Base-by-base conservation (phyloP, 35 echinoderm and acorn worm genomes). In the Acanthaster planci region DNA sequence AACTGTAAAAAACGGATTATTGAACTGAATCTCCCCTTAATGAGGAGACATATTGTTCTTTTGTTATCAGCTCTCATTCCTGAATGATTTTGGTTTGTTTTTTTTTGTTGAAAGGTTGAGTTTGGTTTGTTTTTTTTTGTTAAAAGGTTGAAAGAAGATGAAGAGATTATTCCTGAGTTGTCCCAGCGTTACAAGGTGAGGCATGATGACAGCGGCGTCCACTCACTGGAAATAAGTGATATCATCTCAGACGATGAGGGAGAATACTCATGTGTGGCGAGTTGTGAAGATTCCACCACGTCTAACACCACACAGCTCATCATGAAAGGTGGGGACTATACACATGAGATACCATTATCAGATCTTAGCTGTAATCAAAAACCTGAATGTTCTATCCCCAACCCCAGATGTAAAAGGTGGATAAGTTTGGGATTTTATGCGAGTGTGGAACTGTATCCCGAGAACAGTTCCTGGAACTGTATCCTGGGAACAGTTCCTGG, bases 141-240 rank as follows among this genome's bases (percentile, higher is more conserved):
- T 18, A 52, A 5, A 19, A 81, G 79, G 79, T 52, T 52, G 30
- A 81, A 81, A 51, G 79, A 81, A 15, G 44, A 51, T 55, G 79
- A 81, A 81, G 79, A 81, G 50, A 50, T 81, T 51, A 31, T 19
- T 26, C 40, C 32, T 22, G 5, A 81, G 79, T 51, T 18, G 23
- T 81, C 82, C 22, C 55, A 89, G 38, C 78, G 87, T 30, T 79
- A 89, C 36, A 89, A 89, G 52, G 60, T 89, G 58, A 78, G 77
- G 32, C 78, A 82, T 80, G 77, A 55, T 47, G 78, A 89, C 30
- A 80, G 77, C 15, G 87, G 87, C 8, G 79, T 82, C 39, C 79
- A 82, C 79, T 80, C 58, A 56, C 42, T 89, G 55, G 87, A 89
- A 40, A 89, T 89, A 58, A 79, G 79, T 76, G 77, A 89, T 26